Base-by-base conservation (phyloP, 2,888 invertebrate genomes). In the Phengaris alcon region DNA sequence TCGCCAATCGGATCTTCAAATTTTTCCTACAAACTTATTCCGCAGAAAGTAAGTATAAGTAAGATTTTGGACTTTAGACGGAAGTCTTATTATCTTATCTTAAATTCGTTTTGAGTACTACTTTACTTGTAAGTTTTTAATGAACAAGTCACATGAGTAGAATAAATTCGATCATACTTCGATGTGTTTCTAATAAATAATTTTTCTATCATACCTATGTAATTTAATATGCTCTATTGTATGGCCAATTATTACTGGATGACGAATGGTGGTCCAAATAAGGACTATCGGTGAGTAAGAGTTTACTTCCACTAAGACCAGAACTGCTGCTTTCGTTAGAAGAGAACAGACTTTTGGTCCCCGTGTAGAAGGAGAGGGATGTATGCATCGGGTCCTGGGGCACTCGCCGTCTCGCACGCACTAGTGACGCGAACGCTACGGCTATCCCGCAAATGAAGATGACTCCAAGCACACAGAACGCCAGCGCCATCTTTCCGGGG, bases 401-500 rank as follows among this genome's bases (percentile, higher is more conserved):
- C 64, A 91, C 86, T 77, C 93, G 90, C 77, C 94, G 89, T 83
- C 95, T 93, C 10, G 95, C 95, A 83, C 95, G 91, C 81, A 96
- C 90, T 74, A 96, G 86, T 4, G 96, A 95, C 57, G 95, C 94
- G 76, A 96, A 95, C 4, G 96, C 95, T 12, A 96, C 95, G 4
- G 96, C 94, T 9, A 96, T 95, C 8, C 96, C 97, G 75, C 95
- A 92, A 0, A 97, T 88, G 85, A 97, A 96, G 78, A 97, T 95
- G 7, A 96, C 87, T 6, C 97, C 96, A 81, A 97, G 87, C 0
- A 96, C 90, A 82, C 96, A 96, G 83, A 97, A 96, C 0, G 96
- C 95, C 74, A 96, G 90, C 12, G 97, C 96, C 94, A 97, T 94
- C 90, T 96, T 96, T 8, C 96, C 96, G 15, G 96, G 95, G 10